Evolutionary conservation across 2,797 vertebrate species (phyloP).

Genomic region (Eleutherodactylus coqui): DNA sequence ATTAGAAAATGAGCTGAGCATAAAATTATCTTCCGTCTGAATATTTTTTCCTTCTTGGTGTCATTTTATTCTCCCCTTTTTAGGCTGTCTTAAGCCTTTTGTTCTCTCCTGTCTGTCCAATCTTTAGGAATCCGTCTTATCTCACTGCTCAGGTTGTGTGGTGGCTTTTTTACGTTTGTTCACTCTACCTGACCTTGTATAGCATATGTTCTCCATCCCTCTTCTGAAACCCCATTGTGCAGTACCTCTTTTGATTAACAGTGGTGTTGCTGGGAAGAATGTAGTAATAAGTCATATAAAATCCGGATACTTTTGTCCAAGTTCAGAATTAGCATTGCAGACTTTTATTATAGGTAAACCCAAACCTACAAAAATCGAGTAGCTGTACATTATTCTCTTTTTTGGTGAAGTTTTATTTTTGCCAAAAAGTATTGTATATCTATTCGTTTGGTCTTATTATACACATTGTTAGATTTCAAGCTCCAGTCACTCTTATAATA

Average conservation of each 20-base stretch:
- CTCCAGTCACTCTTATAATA: too few species aligned
- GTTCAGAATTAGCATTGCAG: background rate
- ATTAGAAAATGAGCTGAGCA: slow-evolving; percentile 48
- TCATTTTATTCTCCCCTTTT: slow-evolving; percentile 16
- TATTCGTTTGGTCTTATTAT: too few species aligned
- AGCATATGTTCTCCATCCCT: slow-evolving; percentile 58
- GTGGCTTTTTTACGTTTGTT: slow-evolving; percentile 47
- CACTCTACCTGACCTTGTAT: slow-evolving; percentile 52
- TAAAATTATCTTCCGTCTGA: slow-evolving; percentile 9
- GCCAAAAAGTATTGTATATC: too few species aligned
- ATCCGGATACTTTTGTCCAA: slow-evolving; percentile 28
- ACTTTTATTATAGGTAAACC: background rate
- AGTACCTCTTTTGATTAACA: slow-evolving; percentile 50
- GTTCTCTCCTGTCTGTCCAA: slow-evolving; percentile 53
- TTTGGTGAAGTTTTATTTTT: background rate
- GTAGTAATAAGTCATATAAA: slow-evolving; percentile 38
- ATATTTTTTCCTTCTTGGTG: slow-evolving; percentile 26
- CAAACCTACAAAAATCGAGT: background rate
- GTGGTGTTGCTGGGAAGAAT: slow-evolving; percentile 21
- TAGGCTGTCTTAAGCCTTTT: slow-evolving; percentile 42
- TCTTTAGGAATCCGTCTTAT: slow-evolving; percentile 56
- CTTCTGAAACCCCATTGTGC: slow-evolving; percentile 58
- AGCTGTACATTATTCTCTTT: background rate
- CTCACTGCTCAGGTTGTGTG: slow-evolving; percentile 59
- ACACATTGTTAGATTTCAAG: too few species aligned